Evolutionary conservation across 2,797 vertebrate species (phyloP).

Genomic region (Neomorphus geoffroyi): DNA sequence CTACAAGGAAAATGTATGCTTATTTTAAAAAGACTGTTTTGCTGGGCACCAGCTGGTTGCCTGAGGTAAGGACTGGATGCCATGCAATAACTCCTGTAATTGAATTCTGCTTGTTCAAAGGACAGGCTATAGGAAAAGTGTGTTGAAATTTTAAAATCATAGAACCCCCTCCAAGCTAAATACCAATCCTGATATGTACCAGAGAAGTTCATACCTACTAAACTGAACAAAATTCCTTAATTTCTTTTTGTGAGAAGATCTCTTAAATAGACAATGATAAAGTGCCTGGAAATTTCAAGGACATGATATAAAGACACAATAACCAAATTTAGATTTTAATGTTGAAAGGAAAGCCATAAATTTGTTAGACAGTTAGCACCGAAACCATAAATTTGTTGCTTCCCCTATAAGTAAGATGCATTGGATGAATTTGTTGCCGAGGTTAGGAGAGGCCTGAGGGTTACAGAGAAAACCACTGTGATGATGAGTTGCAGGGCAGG

Average conservation of each 20-base stretch:
- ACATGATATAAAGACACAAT: not conserved
- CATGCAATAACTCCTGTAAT: not conserved
- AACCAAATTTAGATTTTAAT: not conserved
- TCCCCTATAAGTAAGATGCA: not conserved
- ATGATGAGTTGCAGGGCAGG: not conserved
- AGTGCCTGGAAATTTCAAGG: not conserved
- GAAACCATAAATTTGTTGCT: not conserved
- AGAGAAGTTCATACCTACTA: not conserved
- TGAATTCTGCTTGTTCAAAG: constrained; percentile 9
- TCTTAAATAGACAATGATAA: not conserved
- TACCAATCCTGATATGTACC: not conserved
- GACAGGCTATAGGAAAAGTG: not conserved
- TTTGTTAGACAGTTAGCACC: not conserved
- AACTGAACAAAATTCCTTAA: not conserved
- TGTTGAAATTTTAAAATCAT: not conserved
- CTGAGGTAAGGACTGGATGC: not conserved
- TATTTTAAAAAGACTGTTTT: not conserved
- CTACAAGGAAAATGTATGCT: not conserved
- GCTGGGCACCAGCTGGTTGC: not conserved
- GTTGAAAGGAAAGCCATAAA: not conserved
- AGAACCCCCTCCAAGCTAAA: not conserved
- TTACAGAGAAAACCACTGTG: not conserved
- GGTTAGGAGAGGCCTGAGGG: not conserved
- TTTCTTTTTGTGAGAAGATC: not conserved
- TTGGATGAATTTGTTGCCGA: not conserved